phyloP scores from a whole-genome alignment of 2,888 invertebrate genomes.

The Epistrophella euchroma region DNA sequence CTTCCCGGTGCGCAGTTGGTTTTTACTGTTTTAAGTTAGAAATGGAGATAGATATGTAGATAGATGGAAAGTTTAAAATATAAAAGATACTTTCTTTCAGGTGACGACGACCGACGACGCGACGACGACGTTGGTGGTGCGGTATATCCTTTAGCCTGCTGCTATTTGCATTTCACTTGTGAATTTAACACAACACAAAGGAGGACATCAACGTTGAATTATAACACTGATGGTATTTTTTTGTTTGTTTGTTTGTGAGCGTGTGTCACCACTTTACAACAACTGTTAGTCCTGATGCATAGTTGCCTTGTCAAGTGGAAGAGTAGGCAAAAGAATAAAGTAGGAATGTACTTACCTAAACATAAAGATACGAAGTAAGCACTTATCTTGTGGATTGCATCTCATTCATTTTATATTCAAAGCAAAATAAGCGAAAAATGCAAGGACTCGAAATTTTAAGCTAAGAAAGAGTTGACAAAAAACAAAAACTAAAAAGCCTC shows the following conservation, averaged over 20 bases:
- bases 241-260: slow-evolving; percentile 19
- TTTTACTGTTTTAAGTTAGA: slow-evolving; percentile 9
- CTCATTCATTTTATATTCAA: slow-evolving; percentile 55
- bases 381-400: slow-evolving; percentile 69
- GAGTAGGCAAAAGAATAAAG: slow-evolving; percentile 25
- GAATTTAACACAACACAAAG: slow-evolving; percentile 31
- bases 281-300: slow-evolving; percentile 65
- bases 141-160: slow-evolving; percentile 21
- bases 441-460: slow-evolving; percentile 23
- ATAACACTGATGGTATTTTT: slow-evolving; percentile 24
- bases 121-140: not conserved
- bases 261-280: slow-evolving; percentile 70
- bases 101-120: slow-evolving; percentile 4
- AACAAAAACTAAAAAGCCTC: slow-evolving; percentile 22
- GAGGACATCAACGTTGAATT: slow-evolving; percentile 45
- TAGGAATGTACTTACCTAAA: not conserved
- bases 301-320: slow-evolving; percentile 69
- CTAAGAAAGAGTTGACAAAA: slow-evolving; percentile 24
- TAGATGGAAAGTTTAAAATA: slow-evolving; percentile 5
- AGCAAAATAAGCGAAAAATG: slow-evolving; percentile 29
- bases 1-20: slow-evolving; percentile 9
- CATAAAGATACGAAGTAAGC: slow-evolving; percentile 51
- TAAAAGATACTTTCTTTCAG: slow-evolving; percentile 54
- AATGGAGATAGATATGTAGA: not conserved
- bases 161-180: slow-evolving; percentile 58